phyloP scores from a whole-genome alignment of 1,140 invertebrate genomes.

The Pemphigus obesinymphae region DNA sequence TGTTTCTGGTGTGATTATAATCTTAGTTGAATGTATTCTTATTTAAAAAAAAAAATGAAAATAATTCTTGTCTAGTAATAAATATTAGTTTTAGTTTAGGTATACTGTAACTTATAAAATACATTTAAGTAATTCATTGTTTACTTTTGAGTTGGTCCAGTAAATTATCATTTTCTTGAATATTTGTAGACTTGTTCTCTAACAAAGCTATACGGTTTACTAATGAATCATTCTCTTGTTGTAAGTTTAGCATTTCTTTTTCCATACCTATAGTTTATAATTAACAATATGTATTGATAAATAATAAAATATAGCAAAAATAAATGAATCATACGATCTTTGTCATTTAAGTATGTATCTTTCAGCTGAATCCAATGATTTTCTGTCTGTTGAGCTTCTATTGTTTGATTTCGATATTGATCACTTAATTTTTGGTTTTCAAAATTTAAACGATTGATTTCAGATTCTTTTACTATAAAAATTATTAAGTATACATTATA shows the following conservation, averaged over 20 bases:
- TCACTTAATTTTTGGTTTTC: not conserved
- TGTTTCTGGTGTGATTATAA: too few relatives aligned
- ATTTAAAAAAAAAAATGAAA: too few relatives aligned
- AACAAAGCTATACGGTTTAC: not conserved
- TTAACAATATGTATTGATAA: too few relatives aligned
- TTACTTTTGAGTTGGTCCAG: not conserved
- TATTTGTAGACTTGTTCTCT: not conserved
- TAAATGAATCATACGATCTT: not conserved
- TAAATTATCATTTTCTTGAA: constrained; percentile 10
- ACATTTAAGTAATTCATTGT: not conserved
- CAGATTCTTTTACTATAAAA: not conserved
- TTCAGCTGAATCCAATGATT: constrained; percentile 10
- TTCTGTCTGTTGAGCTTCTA: not conserved
- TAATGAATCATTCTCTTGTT: not conserved
- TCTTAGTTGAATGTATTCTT: too few relatives aligned
- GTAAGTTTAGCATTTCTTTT: not conserved
- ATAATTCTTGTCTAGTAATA: not conserved
- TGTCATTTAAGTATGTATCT: constrained; percentile 21
- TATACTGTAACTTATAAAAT: not conserved
- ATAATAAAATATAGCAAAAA: too few relatives aligned
- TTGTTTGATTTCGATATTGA: not conserved
- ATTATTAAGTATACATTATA: too few relatives aligned
- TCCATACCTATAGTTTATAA: constrained; percentile 1
- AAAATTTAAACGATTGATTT: not conserved
- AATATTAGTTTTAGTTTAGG: too few relatives aligned